Conservation (phyloP, 1,140 invertebrate genomes). For the Phthorimaea operculella region DNA sequence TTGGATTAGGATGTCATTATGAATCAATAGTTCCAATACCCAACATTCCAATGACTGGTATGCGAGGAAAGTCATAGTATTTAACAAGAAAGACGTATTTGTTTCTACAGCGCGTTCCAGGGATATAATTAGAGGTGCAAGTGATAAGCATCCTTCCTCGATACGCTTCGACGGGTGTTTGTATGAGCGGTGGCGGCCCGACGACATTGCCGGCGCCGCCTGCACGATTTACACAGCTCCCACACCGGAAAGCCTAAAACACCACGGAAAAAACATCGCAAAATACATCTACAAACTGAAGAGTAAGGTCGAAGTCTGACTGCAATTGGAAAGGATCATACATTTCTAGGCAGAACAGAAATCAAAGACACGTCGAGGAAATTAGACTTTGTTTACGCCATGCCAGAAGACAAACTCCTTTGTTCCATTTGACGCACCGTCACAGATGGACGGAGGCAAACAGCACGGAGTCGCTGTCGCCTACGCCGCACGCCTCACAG, state of each 20-base stretch:
- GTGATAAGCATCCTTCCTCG: constrained; percentile 62
- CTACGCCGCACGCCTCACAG: constrained; percentile 33
- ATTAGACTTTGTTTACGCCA: constrained; percentile 58
- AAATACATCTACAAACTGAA: background rate
- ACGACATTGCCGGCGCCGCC: constrained; percentile 55
- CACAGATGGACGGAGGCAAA: constrained; percentile 47
- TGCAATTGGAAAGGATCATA: background rate
- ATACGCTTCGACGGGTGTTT: constrained; percentile 51
- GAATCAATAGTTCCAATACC: too few relatives aligned
- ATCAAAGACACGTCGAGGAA: constrained; percentile 46
- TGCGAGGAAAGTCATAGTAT: constrained; percentile 22
- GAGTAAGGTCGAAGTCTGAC: background rate
- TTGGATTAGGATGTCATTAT: too few relatives aligned
- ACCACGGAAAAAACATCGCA: background rate
- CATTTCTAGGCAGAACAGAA: background rate
- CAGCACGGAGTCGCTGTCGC: constrained; percentile 44
- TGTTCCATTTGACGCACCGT: constrained; percentile 37
- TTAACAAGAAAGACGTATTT: constrained; percentile 39
- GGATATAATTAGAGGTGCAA: constrained; percentile 63
- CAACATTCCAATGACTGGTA: background rate
- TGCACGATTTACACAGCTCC: constrained; percentile 39
- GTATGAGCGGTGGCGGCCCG: constrained; percentile 44
- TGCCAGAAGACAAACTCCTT: constrained; percentile 55
- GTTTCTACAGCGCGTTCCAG: constrained; percentile 45
- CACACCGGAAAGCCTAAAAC: background rate